These are phyloP conservation scores for Eupithecia dodoneata DNA, from an alignment of 2,888 invertebrate genomes.

Conservation along the genomic window DNA sequence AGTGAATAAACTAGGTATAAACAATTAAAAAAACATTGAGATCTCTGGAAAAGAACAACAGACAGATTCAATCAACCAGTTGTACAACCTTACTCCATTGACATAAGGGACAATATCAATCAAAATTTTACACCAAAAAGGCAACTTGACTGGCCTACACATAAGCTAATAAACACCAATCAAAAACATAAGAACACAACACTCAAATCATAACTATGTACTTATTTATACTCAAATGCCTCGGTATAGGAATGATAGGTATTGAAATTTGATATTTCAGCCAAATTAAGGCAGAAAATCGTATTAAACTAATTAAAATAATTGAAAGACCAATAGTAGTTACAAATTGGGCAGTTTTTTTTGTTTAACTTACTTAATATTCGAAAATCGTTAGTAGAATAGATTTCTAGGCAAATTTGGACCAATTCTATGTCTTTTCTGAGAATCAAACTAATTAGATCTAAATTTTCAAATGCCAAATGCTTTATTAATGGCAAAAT, in stretches of 20 bases:
- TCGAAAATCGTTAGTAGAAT: not conserved
- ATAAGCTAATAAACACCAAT: slow-evolving; percentile 4
- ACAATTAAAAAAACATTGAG: slow-evolving; percentile 54
- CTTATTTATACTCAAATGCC: slow-evolving; percentile 59
- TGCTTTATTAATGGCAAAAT: not conserved
- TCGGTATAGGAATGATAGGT: slow-evolving; percentile 62
- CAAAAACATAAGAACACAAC: slow-evolving; percentile 44
- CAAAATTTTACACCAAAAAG: slow-evolving; percentile 25
- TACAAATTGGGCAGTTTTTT: not conserved
- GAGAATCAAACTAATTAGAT: not conserved
- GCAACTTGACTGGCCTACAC: slow-evolving; percentile 23
- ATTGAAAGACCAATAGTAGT: not conserved
- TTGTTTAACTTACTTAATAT: not conserved
- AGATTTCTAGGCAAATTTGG: not conserved
- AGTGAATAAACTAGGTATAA: slow-evolving; percentile 23
- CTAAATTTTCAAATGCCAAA: not conserved
- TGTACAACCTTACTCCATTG: slow-evolving; percentile 38
- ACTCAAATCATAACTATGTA: slow-evolving; percentile 44
- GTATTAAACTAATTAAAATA: slow-evolving; percentile 1
- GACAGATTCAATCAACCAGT: slow-evolving; percentile 27
- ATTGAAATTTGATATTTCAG: slow-evolving; percentile 49
- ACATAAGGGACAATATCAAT: slow-evolving; percentile 28
- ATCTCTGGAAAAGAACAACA: slow-evolving; percentile 54
- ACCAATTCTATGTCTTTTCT: not conserved
- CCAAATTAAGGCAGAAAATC: slow-evolving; percentile 35